phyloP scores from a whole-genome alignment of 2,888 invertebrate species.

The Phyllotreta cruciferae region DNA sequence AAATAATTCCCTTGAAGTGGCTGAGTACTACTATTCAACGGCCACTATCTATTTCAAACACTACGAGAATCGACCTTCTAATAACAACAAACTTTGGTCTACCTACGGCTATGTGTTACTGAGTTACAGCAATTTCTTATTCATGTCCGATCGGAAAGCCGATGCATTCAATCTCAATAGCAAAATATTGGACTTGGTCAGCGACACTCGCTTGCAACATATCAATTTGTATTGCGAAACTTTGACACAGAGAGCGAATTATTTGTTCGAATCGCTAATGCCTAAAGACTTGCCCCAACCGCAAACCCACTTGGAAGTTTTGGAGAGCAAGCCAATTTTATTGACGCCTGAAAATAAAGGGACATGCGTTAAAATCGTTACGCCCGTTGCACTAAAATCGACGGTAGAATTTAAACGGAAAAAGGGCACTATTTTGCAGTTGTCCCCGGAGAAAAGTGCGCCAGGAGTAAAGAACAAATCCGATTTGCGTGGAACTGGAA shows the following conservation, averaged over 20 bases:
- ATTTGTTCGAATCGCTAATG: slow-evolving; percentile 31
- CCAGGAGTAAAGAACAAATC: neutral
- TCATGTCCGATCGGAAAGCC: slow-evolving; percentile 28
- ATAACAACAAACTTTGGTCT: slow-evolving; percentile 35
- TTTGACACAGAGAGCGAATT: slow-evolving; percentile 41
- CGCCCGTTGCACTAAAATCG: too few species aligned
- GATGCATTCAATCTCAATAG: slow-evolving; percentile 42
- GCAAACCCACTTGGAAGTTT: slow-evolving; percentile 20
- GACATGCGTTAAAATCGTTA: neutral
- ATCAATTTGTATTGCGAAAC: slow-evolving; percentile 46
- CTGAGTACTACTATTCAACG: slow-evolving; percentile 40
- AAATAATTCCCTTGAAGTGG: slow-evolving; percentile 33
- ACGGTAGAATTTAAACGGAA: too few species aligned
- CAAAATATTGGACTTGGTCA: slow-evolving; percentile 39
- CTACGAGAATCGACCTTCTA: slow-evolving; percentile 35
- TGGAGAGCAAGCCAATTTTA: neutral
- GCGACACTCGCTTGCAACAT: slow-evolving; percentile 36
- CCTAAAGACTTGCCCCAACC: slow-evolving; percentile 10
- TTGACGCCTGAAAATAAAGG: neutral
- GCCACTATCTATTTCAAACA: slow-evolving; percentile 42
- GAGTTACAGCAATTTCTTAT: slow-evolving; percentile 44
- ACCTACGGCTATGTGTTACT: slow-evolving; percentile 42
- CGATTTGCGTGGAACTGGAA: neutral
- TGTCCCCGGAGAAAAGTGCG: neutral
- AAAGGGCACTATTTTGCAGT: too few species aligned